Conservation (phyloP, 2,113 vertebrate species). For the Halcyon senegalensis region DNA sequence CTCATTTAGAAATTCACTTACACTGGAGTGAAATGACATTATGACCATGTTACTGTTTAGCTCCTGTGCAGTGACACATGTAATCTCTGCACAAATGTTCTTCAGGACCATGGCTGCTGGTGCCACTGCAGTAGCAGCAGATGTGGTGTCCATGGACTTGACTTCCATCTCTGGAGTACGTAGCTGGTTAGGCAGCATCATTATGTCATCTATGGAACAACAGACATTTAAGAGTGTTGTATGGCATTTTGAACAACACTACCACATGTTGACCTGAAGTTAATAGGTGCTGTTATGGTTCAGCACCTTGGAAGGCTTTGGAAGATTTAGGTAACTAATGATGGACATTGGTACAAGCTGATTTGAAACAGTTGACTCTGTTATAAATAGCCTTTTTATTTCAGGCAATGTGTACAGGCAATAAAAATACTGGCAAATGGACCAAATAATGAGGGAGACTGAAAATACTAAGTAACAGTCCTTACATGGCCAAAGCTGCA, state of each 20-base stretch:
- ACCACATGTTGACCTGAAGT: neutral
- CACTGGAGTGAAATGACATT: neutral
- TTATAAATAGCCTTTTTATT: neutral
- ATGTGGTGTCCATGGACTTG: neutral
- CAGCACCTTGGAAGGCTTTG: neutral
- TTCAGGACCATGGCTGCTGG: neutral
- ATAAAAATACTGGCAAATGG: neutral
- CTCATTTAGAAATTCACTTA: neutral
- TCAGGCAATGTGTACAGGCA: neutral
- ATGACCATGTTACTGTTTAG: neutral
- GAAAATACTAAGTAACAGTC: neutral
- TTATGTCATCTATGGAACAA: neutral
- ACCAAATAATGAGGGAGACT: neutral
- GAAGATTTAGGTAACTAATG: neutral
- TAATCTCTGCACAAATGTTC: neutral
- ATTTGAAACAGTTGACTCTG: neutral
- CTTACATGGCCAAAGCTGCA: neutral
- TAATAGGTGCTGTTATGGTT: neutral
- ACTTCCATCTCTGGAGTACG: neutral
- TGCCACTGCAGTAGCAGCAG: neutral
- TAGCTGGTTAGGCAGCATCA: neutral
- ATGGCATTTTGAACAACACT: neutral
- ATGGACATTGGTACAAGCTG: neutral
- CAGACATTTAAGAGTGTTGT: accelerated
- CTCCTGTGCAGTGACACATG: neutral